Evolutionary conservation across 1,140 invertebrate species (phyloP), one percentile per base, ranked within the genome.

Genomic region (Philopotamus ludificatus): DNA sequence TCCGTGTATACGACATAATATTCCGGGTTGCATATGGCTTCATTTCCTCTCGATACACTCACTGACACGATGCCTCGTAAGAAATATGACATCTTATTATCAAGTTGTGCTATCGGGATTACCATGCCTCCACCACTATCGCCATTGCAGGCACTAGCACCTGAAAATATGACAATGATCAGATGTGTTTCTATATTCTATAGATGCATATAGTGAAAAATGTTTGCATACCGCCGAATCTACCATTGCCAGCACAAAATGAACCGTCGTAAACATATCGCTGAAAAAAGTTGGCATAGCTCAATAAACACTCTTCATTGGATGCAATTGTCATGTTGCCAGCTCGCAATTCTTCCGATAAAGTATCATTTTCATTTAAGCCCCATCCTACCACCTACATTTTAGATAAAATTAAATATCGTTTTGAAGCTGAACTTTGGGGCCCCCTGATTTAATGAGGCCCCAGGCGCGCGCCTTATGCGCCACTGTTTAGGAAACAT

Each of bases 261-360:
- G 81, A 82, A 57, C 71, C 74, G 21, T 75, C 75, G 3, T 75
- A 74, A 0, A 79, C 78, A 63, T 80, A 82, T 53, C 75, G 71
- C 2, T 75, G 74, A 66, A 80, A 82, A 65, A 82, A 82, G 41
- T 76, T 72, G 4, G 77, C 75, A 65, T 76, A 78, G 2, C 78
- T 80, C 66, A 76, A 76, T 22, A 81, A 73, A 66, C 80, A 82
- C 0, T 76, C 77, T 55, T 75, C 71, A 39, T 78, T 74, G 3
- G 77, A 75, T 16, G 82, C 77, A 1, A 82, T 74, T 0, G 79
- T 79, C 78, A 82, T 79, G 49, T 72, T 73, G 3, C 78, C 79
- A 71, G 77, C 76, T 20, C 73, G 78, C 21, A 82, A 59, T 66
- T 74, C 21, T 25, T 63, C 41, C 8, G 60, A 49, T 22, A 63